A percentile compares a stretch with the other conserved stretches of the same genome.
phyloP scores from a whole-genome alignment of 1,140 invertebrate species.

The Bombus haemorrhoidalis region DNA sequence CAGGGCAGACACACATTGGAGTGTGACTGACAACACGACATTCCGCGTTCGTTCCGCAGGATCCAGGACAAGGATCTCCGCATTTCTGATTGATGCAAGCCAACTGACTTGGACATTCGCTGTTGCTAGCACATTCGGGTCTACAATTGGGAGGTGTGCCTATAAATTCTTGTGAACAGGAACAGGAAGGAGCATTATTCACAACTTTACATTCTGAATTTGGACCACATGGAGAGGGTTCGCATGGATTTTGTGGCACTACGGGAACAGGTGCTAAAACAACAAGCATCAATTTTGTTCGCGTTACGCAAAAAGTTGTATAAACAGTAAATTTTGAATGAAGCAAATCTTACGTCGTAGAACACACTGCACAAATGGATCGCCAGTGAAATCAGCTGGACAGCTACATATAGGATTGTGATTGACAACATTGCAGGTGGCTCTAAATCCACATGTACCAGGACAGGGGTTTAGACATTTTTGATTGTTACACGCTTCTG shows the following conservation, averaged over 20 bases:
- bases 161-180: conserved; percentile 85
- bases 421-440: conserved; percentile 85
- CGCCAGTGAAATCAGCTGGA: conserved; percentile 86
- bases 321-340: background rate
- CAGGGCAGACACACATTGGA: conserved; percentile 87
- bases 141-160: conserved; percentile 86
- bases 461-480: conserved; percentile 88
- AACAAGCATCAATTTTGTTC: background rate
- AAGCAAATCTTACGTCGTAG: background rate
- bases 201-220: conserved; percentile 87
- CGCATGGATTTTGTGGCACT: conserved; percentile 85
- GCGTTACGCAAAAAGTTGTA: background rate
- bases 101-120: conserved; percentile 85
- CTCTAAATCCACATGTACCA: conserved; percentile 87
- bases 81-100: conserved; percentile 89
- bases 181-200: conserved; percentile 86
- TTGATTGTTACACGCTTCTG: conserved; percentile 87
- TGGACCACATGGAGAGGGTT: conserved; percentile 88
- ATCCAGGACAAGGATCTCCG: conserved; percentile 87
- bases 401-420: conserved; percentile 88
- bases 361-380: conserved; percentile 84
- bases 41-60: conserved; percentile 87
- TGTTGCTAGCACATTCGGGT: conserved; percentile 84
- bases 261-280: background rate
- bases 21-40: conserved; percentile 91